Percentiles rank a stretch among this genome's conserved stretches.
Evolutionary conservation across 2,113 vertebrate species (phyloP).

Genomic region (Phalacrocorax aristotelis): DNA sequence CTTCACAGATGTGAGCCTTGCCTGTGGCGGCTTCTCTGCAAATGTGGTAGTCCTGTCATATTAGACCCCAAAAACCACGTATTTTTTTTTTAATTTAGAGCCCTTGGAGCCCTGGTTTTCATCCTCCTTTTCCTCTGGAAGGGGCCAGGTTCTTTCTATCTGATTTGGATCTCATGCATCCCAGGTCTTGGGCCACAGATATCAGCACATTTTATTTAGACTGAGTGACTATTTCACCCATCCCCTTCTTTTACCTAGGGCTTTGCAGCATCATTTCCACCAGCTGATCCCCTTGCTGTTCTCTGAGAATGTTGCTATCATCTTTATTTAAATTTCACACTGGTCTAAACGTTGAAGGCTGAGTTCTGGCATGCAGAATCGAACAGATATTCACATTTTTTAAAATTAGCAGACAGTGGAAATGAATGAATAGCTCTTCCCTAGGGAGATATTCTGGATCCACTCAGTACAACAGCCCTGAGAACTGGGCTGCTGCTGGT

Average conservation of each 20-base stretch:
- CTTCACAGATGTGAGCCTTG: background rate
- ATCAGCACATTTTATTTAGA: background rate
- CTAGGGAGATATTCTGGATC: conserved; percentile 34
- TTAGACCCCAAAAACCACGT: accelerated
- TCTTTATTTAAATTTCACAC: conserved; percentile 15
- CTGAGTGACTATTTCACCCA: background rate
- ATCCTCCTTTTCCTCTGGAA: background rate
- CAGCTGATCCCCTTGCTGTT: background rate
- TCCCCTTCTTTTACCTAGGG: background rate
- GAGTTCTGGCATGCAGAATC: background rate
- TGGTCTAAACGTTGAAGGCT: background rate
- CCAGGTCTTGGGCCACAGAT: background rate
- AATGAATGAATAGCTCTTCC: conserved; percentile 28
- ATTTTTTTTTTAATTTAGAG: background rate
- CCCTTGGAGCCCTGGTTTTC: background rate
- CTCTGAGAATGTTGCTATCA: background rate
- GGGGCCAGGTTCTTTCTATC: background rate
- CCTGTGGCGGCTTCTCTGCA: background rate
- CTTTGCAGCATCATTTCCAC: background rate
- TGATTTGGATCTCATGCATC: background rate
- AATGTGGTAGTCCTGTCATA: background rate
- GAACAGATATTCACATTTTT: background rate
- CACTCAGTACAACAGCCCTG: background rate
- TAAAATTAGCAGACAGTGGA: conserved; percentile 17
- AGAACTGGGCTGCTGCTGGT: conserved; percentile 22